phyloP scores from a whole-genome alignment of 2,797 vertebrate species.

The Crotalus adamanteus region DNA sequence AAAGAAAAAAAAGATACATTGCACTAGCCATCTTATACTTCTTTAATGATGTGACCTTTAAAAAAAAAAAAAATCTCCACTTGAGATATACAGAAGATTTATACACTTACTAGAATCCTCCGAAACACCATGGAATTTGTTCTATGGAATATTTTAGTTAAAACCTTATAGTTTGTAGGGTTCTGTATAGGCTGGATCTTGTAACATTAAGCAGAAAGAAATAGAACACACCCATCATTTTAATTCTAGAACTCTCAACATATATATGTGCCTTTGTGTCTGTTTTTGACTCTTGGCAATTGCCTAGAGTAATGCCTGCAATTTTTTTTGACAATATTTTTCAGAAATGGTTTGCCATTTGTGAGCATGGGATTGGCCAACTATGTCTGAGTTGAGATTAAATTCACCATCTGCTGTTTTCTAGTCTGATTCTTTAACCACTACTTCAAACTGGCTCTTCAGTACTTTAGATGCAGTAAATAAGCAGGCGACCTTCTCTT shows the following conservation, averaged over 20 bases:
- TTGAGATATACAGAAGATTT: background rate
- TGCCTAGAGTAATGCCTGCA: background rate
- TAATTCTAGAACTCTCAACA: background rate
- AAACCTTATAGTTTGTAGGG: background rate
- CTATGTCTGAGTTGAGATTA: background rate
- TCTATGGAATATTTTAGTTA: background rate
- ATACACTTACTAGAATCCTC: background rate
- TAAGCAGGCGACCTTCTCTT: background rate
- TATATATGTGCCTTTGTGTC: background rate
- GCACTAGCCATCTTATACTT: background rate
- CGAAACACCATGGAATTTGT: background rate
- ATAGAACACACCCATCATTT: background rate
- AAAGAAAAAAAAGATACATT: background rate
- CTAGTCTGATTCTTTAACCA: background rate
- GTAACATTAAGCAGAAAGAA: background rate
- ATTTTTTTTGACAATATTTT: background rate
- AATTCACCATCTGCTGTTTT: background rate
- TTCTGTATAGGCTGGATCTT: background rate
- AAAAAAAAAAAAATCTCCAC: background rate
- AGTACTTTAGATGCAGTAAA: background rate
- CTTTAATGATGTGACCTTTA: background rate
- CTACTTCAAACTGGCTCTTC: background rate
- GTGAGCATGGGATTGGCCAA: background rate
- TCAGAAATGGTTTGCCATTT: background rate
- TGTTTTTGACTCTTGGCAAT: background rate